phyloP scores from a whole-genome alignment of 2,797 vertebrate species.

The Cuculus canorus region DNA sequence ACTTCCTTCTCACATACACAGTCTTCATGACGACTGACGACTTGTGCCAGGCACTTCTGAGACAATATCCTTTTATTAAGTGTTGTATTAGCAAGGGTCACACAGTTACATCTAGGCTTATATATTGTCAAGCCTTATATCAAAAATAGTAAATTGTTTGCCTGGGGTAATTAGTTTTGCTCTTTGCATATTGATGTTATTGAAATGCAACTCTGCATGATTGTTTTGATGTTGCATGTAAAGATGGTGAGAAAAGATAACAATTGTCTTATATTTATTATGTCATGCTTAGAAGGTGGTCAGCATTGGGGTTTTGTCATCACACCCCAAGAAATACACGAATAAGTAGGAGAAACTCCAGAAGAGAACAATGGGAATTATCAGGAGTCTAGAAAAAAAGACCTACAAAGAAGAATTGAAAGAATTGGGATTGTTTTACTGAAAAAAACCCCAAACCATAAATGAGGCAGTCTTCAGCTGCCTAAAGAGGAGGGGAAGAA shows the following conservation, averaged over 20 bases:
- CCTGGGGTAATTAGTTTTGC: not conserved
- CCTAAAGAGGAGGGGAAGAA: not conserved
- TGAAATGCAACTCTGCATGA: not conserved
- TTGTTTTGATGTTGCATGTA: not conserved
- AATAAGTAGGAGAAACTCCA: not conserved
- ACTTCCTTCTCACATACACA: conserved; percentile 96
- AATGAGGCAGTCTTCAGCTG: not conserved
- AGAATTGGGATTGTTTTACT: not conserved
- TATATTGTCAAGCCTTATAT: not conserved
- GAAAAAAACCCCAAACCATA: not conserved
- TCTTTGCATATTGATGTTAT: not conserved
- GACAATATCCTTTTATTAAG: conserved; percentile 93
- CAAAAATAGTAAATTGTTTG: not conserved
- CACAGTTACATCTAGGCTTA: not conserved
- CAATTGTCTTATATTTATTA: not conserved
- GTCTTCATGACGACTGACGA: conserved; percentile 97
- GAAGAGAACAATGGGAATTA: not conserved
- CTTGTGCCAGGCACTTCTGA: conserved; percentile 94
- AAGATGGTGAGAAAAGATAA: not conserved
- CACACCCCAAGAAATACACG: not conserved
- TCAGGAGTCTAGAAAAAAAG: not conserved
- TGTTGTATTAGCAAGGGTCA: not conserved
- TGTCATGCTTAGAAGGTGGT: not conserved
- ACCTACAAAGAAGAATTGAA: not conserved
- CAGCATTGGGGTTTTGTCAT: not conserved